Evolutionary conservation across 92 coral and sea anemone species (phyloP), one percentile per base, ranked within the genome.

Genomic region (Actinernus sp.): DNA sequence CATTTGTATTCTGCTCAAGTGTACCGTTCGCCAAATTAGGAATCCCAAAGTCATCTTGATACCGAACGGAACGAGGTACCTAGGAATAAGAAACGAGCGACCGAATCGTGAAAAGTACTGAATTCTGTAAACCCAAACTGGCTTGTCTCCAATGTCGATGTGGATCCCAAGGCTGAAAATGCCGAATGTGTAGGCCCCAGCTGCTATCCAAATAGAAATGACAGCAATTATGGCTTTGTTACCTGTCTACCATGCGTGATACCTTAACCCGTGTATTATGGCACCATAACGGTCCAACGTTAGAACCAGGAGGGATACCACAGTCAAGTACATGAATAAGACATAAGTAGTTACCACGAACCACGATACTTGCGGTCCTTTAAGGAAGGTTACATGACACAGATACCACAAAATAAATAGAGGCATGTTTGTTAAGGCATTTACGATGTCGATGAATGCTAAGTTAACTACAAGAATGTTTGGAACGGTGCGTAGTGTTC

Each of bases 231-330:
- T 49, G 3, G 96, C 96, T 65, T 90, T 90, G 73, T 61, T 65
- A 11, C 37, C 47, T 9, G 96, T 86, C 69, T 90, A 86, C 96
- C 96, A 90, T 0, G 86, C 36, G 18, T 90, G 89, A 58, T 90
- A 90, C 14, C 74, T 59, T 13, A 90, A 49, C 10, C 96, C 83
- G 37, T 86, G 92, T 8, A 88, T 88, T 38, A 90, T 80, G 29
- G 96, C 96, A 26, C 92, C 96, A 49, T 66, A 90, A 32, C 96
- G 89, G 73, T 90, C 96, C 83, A 90, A 44, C 81, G 79, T 86
- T 4, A 90, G 81, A 22, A 71, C 89, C 1, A 83, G 78, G 14
- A 90, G 83, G 49, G 87, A 72, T 14, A 79, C 69, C 24, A 81
- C 87, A 22, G 78, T 56, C 28, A 90, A 53, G 61, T 57, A 80